A percentile compares a stretch with the other conserved stretches of the same genome.
Evolutionary conservation across 2,113 vertebrate species (phyloP).

Genomic region (Fregetta grallaria): DNA sequence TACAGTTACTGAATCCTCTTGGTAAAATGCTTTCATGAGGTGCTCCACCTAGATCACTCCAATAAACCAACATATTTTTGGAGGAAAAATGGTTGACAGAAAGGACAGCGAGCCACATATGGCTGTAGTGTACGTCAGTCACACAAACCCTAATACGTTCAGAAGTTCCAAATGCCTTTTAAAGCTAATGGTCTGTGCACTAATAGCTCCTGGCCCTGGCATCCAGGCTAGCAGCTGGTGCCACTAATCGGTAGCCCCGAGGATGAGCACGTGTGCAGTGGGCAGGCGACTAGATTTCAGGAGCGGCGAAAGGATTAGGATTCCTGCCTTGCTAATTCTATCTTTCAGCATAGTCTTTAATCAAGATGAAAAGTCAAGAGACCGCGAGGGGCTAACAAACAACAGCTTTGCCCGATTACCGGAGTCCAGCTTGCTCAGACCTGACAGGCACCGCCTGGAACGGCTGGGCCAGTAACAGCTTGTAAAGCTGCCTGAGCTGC

Average conservation of each 20-base stretch:
- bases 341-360: constrained; percentile 43
- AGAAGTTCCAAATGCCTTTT: constrained; percentile 67
- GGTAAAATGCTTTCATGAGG: not conserved
- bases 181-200: constrained; percentile 69
- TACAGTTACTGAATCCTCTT: not conserved
- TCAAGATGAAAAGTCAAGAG: constrained; percentile 63
- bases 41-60: not conserved
- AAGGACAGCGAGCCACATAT: constrained; percentile 23
- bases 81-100: not conserved
- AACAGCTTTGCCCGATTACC: not conserved
- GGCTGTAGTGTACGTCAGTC: constrained; percentile 18
- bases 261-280: not conserved
- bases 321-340: constrained; percentile 45
- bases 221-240: constrained; percentile 68
- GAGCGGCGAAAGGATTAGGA: not conserved
- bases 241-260: constrained; percentile 65
- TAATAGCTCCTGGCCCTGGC: constrained; percentile 66
- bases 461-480: not conserved
- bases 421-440: not conserved
- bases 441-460: not conserved
- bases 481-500: not conserved
- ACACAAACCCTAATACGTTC: not conserved
- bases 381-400: not conserved
- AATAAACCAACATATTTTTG: not conserved
- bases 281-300: constrained; percentile 3